phyloP scores from a whole-genome alignment of 2,888 invertebrate genomes.

The Hypercompe scribonia region DNA sequence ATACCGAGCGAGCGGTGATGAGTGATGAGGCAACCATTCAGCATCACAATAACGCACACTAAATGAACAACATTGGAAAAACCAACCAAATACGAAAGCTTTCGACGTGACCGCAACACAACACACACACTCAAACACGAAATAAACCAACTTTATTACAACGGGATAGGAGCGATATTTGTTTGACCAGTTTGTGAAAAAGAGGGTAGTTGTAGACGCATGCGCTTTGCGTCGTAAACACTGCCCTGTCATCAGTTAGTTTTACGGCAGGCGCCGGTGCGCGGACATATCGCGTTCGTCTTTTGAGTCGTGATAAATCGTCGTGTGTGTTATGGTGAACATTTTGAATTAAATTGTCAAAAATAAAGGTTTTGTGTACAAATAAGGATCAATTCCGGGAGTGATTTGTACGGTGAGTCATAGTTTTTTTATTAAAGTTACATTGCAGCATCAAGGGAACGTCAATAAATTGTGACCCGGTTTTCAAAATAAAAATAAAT shows the following conservation, averaged over 20 bases:
- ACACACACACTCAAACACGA: conserved; percentile 20
- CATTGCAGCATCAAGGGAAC: conserved; percentile 9
- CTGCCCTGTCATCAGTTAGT: conserved; percentile 71
- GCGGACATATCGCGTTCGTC: conserved; percentile 47
- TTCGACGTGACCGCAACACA: conserved; percentile 36
- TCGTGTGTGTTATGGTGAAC: conserved; percentile 73
- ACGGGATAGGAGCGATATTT: conserved; percentile 45
- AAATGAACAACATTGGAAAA: conserved; percentile 48
- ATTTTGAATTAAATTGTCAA: conserved; percentile 48
- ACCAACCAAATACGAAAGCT: conserved; percentile 39
- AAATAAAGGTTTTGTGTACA: conserved; percentile 52
- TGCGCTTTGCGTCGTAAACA: conserved; percentile 78
- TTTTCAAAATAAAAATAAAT: conserved; percentile 57
- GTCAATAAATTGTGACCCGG: conserved; percentile 51
- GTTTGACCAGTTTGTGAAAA: conserved; percentile 5
- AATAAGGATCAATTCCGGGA: conserved; percentile 55
- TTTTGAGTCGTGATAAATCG: conserved; percentile 37
- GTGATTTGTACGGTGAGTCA: conserved; percentile 68
- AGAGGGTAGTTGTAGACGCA: conserved; percentile 72
- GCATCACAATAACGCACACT: conserved; percentile 33
- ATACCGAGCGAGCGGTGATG: conserved; percentile 32
- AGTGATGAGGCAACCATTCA: conserved; percentile 33
- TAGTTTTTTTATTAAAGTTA: conserved; percentile 2
- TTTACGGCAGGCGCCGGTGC: conserved; percentile 66
- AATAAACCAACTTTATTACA: conserved; percentile 38